Evolutionary conservation across 2,888 invertebrate genomes (phyloP).

Genomic region (Epistrophe grossulariae): DNA sequence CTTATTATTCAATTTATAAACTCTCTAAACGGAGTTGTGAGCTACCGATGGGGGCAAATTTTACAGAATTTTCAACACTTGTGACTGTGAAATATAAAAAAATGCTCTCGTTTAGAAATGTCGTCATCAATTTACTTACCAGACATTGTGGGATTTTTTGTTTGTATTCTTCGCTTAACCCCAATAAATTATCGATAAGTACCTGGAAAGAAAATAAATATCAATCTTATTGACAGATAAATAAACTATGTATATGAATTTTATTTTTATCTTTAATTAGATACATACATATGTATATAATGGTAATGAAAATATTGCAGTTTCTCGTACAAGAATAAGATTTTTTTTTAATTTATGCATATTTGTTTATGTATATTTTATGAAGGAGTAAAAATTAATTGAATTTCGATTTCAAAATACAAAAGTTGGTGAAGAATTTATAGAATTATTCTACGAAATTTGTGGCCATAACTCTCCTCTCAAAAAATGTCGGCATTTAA

Average conservation of each 20-base stretch:
- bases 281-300: too few species aligned
- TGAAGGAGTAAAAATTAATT: too few species aligned
- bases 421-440: too few species aligned
- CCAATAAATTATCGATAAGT: slow-evolving; percentile 53
- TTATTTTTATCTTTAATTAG: neutral
- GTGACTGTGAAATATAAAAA: slow-evolving; percentile 69
- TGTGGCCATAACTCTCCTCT: too few species aligned
- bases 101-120: slow-evolving; percentile 58
- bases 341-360: too few species aligned
- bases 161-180: neutral
- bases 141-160: slow-evolving; percentile 43
- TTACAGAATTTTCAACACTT: slow-evolving; percentile 48
- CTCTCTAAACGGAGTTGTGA: slow-evolving; percentile 26
- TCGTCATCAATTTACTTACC: slow-evolving; percentile 59
- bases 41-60: slow-evolving; percentile 16
- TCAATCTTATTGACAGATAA: slow-evolving; percentile 19
- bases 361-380: too few species aligned
- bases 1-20: slow-evolving; percentile 43
- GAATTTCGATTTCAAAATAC: too few species aligned
- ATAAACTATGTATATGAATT: neutral
- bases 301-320: too few species aligned
- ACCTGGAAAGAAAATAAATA: slow-evolving; percentile 51
- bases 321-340: too few species aligned
- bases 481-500: too few species aligned
- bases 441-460: too few species aligned